Conservation (phyloP, 2,113 vertebrate species). For the Thalassarche chlororhynchos region DNA sequence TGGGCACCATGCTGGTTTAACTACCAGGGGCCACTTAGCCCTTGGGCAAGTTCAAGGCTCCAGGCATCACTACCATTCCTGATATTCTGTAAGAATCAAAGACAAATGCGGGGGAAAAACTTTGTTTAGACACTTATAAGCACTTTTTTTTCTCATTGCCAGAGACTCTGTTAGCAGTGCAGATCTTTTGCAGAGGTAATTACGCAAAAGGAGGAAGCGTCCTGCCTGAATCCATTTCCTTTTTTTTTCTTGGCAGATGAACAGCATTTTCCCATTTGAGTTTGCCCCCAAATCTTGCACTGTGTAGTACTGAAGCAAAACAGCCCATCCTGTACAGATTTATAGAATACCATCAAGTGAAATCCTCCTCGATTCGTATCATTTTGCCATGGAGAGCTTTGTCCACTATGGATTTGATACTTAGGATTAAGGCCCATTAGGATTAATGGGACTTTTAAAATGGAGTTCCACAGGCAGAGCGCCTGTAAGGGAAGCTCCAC, state of each 20-base stretch:
- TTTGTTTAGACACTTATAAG: background rate
- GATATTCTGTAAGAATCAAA: background rate
- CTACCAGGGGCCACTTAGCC: background rate
- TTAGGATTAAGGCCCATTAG: background rate
- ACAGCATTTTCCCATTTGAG: background rate
- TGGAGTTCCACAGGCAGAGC: background rate
- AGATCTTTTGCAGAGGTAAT: background rate
- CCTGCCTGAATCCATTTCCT: background rate
- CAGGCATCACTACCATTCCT: background rate
- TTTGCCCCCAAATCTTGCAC: background rate
- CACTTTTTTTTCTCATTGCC: background rate
- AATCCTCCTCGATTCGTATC: background rate
- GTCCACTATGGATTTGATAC: background rate
- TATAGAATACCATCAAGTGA: background rate
- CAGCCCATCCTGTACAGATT: background rate
- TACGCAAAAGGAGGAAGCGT: background rate
- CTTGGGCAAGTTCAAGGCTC: background rate
- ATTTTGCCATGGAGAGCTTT: background rate
- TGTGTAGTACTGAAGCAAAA: background rate
- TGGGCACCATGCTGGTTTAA: background rate
- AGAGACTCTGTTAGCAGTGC: background rate
- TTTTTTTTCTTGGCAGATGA: background rate
- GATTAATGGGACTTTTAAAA: background rate
- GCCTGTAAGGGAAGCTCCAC: background rate
- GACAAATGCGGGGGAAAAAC: rapidly evolving